Conservation (phyloP, 2,113 vertebrate genomes). For the Tragelaphus strepsiceros region DNA sequence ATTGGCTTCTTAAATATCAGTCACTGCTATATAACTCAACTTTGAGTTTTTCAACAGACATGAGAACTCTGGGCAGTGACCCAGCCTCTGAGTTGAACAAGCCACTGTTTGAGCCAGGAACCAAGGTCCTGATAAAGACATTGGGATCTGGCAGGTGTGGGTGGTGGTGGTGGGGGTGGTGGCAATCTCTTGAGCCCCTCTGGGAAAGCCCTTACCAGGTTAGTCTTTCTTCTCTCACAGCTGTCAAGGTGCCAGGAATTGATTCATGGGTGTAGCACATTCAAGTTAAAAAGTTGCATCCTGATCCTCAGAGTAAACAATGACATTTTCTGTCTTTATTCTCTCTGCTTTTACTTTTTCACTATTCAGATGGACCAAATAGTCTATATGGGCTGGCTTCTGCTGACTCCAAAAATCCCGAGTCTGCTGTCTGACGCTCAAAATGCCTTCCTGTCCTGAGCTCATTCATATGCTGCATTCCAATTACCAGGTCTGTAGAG, state of each 20-base stretch:
- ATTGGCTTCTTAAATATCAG: neutral
- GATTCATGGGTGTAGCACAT: neutral
- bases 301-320: neutral
- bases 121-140: neutral
- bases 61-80: neutral
- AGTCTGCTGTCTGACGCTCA: neutral
- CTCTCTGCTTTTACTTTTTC: neutral
- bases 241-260: neutral
- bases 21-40: neutral
- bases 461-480: neutral
- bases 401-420: neutral
- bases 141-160: accelerated
- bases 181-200: neutral
- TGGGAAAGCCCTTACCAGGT: neutral
- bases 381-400: neutral
- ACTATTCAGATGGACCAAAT: neutral
- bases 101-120: neutral
- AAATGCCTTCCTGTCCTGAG: neutral
- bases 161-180: accelerated
- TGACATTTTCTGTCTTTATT: neutral
- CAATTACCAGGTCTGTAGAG: neutral
- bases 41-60: neutral
- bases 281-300: neutral
- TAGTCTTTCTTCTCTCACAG: neutral
- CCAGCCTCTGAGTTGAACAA: neutral